These are phyloP conservation scores for Drosophila ambigua DNA, from an alignment of 1,140 invertebrate species.

Conservation along the genomic window DNA sequence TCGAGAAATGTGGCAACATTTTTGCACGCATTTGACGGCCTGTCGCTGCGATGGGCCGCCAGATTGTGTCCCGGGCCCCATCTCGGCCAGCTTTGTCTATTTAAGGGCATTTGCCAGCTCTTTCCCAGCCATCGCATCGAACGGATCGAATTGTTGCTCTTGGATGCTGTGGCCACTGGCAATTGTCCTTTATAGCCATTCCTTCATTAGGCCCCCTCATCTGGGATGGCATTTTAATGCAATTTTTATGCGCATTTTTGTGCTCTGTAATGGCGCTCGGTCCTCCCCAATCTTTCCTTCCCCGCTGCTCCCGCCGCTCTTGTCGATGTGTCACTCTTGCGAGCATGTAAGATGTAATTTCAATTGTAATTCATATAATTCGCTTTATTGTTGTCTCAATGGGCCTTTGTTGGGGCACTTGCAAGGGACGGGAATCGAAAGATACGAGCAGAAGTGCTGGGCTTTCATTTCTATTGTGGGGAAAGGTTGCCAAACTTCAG, in stretches of 20 bases:
- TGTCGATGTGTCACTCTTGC: conserved; percentile 22
- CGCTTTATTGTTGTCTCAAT: conserved; percentile 48
- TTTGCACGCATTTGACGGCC: conserved; percentile 57
- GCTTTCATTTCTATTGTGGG: conserved; percentile 16
- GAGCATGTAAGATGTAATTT: conserved; percentile 53
- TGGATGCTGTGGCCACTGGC: conserved; percentile 18
- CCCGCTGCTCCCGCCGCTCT: background rate
- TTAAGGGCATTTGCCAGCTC: conserved; percentile 59
- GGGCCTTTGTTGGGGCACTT: conserved; percentile 35
- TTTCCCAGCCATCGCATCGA: conserved; percentile 29
- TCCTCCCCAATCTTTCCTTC: background rate
- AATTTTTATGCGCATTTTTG: conserved; percentile 73
- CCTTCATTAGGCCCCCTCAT: conserved; percentile 53
- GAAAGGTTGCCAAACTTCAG: conserved; percentile 32
- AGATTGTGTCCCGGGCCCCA: conserved; percentile 28
- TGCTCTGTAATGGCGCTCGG: conserved; percentile 32
- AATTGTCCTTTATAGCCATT: conserved; percentile 74
- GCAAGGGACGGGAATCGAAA: too few species aligned
- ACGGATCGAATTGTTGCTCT: background rate
- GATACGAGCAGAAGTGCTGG: conserved; percentile 7
- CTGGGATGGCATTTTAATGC: conserved; percentile 69
- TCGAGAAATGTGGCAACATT: conserved; percentile 44
- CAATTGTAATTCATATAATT: conserved; percentile 76
- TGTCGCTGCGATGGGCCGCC: conserved; percentile 34
- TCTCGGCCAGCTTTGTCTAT: conserved; percentile 33